Evolutionary conservation across 2,888 invertebrate genomes (phyloP), one percentile per base, ranked within the genome.

Genomic region (Asteroscopus sphinx): DNA sequence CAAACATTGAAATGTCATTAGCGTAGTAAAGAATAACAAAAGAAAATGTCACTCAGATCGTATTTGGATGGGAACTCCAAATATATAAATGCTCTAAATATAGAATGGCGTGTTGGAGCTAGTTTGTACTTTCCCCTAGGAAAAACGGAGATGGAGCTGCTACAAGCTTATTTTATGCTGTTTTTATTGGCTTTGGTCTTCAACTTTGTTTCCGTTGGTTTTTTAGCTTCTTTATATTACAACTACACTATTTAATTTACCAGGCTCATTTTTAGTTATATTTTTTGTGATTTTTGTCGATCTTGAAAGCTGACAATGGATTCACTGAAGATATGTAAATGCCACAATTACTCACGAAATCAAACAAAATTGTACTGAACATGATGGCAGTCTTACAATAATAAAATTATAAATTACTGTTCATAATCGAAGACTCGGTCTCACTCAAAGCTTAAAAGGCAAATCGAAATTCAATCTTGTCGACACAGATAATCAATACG

Each of bases 1-100:
- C 40, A 47, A 61, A 60, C 42, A 47, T 54, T 51, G 55, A 28
- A 56, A 36, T 59, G 44, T 70, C 58, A 67, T 73, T 74, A 72
- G 59, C 55, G 55, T 16, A 28, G 42, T 46, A 49, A 58, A 62
- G 37, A 52, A 44, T 39, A 7, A 62, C 42, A 57, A 62, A 63
- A 52, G 45, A 44, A 48, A 56, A 49, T 51, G 57, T 58, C 56
- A 40, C 53, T 37, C 36, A 26, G 26, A 42, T 57, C 37, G 39
- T n/a, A 39, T 11, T 28, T 39, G 36, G 46, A 21, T 36, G 13
- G 41, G 51, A 39, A 54, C 63, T 33, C 28, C 54, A 58, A 65
- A 68, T 57, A 62, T 39, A n/a, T n/a, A n/a, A n/a, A n/a, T n/a
- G n/a, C n/a, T n/a, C n/a, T n/a, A n/a, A n/a, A n/a, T n/a, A n/a